Evolutionary conservation across 2,797 vertebrate genomes (phyloP).

Genomic region (Molossus molossus): DNA sequence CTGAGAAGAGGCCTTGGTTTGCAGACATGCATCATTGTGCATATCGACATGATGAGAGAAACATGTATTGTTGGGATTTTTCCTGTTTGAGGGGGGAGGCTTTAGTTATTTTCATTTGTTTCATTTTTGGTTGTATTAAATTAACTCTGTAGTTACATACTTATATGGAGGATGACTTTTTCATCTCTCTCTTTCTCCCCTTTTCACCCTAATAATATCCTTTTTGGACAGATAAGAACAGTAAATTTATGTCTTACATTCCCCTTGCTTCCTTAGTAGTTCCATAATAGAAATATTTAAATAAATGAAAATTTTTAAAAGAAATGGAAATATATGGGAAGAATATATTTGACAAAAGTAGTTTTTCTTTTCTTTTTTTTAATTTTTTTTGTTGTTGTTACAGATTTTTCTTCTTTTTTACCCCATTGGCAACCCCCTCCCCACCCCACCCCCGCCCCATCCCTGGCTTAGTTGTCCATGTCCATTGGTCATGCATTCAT

Average conservation of each 20-base stretch:
- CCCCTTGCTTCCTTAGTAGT: not conserved
- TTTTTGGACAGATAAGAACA: not conserved
- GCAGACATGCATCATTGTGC: not conserved
- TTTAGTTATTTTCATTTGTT: not conserved
- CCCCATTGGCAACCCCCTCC: too few species aligned
- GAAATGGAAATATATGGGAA: not conserved
- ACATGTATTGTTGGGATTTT: not conserved
- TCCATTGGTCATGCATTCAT: too few species aligned
- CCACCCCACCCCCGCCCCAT: too few species aligned
- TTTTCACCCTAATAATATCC: not conserved
- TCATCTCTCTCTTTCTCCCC: not conserved
- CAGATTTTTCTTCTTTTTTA: too few species aligned
- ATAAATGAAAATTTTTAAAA: constrained; percentile 34
- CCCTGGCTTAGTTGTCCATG: too few species aligned
- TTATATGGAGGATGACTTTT: not conserved
- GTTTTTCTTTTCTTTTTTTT: constrained; percentile 61
- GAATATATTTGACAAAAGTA: constrained; percentile 40
- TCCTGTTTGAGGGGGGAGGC: not conserved
- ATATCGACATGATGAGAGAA: not conserved
- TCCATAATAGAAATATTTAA: constrained; percentile 8
- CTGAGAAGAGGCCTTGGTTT: not conserved
- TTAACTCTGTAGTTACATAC: not conserved
- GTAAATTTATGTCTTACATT: constrained; percentile 13
- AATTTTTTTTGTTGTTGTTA: too few species aligned
- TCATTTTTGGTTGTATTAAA: not conserved